Conservation (phyloP, 2,113 vertebrate genomes). For the Pelobates fuscus region DNA sequence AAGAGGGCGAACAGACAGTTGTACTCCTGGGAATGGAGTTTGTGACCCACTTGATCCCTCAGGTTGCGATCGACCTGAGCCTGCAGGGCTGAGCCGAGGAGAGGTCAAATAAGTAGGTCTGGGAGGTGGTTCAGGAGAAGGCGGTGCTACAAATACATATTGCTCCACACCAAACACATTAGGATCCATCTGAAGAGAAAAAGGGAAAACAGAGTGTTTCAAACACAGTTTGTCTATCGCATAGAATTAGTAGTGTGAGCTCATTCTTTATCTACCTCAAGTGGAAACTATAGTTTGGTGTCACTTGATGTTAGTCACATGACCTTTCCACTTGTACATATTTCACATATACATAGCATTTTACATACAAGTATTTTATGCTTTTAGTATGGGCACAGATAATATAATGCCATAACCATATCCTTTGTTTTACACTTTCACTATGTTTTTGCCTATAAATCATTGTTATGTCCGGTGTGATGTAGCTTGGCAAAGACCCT, state of each 20-base stretch:
- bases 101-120: not conserved
- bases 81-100: conserved; percentile 25
- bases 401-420: too few species aligned
- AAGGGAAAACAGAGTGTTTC: not conserved
- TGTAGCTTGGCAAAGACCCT: too few species aligned
- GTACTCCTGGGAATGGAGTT: not conserved
- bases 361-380: not conserved
- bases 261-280: too few species aligned
- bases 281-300: too few species aligned
- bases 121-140: not conserved
- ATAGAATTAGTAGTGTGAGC: too few species aligned
- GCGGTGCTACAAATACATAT: conserved; percentile 36
- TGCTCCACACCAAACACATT: conserved; percentile 42
- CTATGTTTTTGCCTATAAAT: too few species aligned
- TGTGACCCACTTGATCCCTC: conserved; percentile 52
- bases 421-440: too few species aligned
- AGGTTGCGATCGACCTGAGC: conserved; percentile 48
- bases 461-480: too few species aligned
- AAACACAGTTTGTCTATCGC: too few species aligned
- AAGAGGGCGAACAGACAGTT: conserved; percentile 45
- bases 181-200: conserved; percentile 61
- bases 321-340: too few species aligned
- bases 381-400: too few species aligned
- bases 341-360: not conserved
- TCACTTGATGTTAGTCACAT: too few species aligned